These are phyloP conservation scores for Podabrus alpinus DNA, from an alignment of 2,888 invertebrate genomes.

Conservation along the genomic window DNA sequence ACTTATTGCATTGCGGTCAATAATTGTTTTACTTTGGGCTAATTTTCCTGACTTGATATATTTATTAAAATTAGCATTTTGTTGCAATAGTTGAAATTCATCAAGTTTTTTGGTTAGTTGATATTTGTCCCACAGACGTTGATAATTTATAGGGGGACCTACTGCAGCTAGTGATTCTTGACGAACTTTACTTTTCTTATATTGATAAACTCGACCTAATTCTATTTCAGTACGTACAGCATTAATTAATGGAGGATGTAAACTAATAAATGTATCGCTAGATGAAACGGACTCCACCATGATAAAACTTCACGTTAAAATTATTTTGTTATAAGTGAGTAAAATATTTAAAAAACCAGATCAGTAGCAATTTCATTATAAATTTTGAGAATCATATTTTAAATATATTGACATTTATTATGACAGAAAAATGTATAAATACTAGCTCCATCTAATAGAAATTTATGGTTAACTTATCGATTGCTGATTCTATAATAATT, in stretches of 20 bases:
- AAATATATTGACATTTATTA: not conserved
- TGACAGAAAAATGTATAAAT: not conserved
- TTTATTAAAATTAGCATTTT: not conserved
- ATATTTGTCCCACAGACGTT: not conserved
- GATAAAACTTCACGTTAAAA: not conserved
- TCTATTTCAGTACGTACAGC: not conserved
- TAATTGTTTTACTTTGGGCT: not conserved
- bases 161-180: not conserved
- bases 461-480: too few relatives aligned
- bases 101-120: not conserved
- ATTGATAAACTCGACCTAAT: not conserved
- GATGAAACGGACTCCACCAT: not conserved
- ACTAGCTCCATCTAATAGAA: not conserved
- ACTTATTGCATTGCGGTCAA: not conserved
- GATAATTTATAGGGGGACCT: not conserved
- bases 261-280: not conserved
- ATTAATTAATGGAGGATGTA: not conserved
- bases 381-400: not conserved
- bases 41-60: not conserved
- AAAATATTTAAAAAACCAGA: not conserved
- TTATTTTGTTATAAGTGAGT: not conserved
- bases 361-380: not conserved
- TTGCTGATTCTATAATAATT: too few relatives aligned
- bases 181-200: not conserved
- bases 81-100: not conserved